Evolutionary conservation across 2,113 vertebrate genomes (phyloP), one percentile per base, ranked within the genome.

Genomic region (Bombycilla garrulus): DNA sequence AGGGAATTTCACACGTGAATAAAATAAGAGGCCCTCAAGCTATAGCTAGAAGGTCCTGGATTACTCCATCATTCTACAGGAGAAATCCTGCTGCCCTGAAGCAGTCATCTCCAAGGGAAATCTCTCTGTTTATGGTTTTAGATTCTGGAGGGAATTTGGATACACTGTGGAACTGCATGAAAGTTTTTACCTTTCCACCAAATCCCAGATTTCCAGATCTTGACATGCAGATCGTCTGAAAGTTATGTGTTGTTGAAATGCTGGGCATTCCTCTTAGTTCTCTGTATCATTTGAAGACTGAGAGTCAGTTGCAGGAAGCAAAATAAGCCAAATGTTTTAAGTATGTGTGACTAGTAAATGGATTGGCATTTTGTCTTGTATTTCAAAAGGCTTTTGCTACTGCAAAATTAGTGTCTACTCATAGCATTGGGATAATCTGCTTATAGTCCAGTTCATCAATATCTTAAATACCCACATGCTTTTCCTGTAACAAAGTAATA

Each of bases 381-480:
- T 94, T 95, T 95, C 88, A 94, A 94, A 95, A 90, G 83, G 64
- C 40, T 93, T 97, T 93, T 95, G 74, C 91, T 93, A 31, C 82
- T 95, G 80, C 82, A 88, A 95, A 95, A 92, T 94, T 74, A 91
- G 67, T 78, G 64, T 86, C 69, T 91, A 60, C 91, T 95, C 25
- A 17, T 5, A 66, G 88, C 6, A 0, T 48, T 77, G 80, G 85
- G 80, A 88, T 96, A 95, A 96, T 95, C 92, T 53, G 24, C 65
- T 97, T 96, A 92, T 36, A 91, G 92, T 86, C 91, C 88, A 81
- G 88, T 86, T 96, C 90, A 93, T 95, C 94, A 93, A 80, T 93
- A 96, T 86, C 92, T 94, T 88, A 88, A 97, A 51, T 81, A 93
- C 47, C 35, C 82, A 54, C 26, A 51, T 35, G 71, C 54, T 88